Evolutionary conservation across 2,113 vertebrate species (phyloP), one percentile per base, ranked within the genome.

Genomic region (Channa argus): DNA sequence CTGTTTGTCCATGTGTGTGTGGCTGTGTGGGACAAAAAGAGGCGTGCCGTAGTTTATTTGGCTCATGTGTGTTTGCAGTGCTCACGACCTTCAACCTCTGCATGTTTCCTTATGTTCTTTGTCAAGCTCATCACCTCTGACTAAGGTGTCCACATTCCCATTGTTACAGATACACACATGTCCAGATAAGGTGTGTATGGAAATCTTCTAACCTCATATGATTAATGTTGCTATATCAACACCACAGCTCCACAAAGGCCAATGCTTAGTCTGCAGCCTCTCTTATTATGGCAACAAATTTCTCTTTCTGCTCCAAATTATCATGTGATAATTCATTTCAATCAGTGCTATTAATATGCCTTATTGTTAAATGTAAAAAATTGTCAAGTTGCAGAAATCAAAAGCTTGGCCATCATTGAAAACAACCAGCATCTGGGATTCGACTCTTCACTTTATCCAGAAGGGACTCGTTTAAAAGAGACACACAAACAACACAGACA

Each of bases 141-240:
- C 38, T 38, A n/a, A 13, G 10, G 43, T 11, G 43, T 44, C 41
- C 61, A n/a, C 24, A 61, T 46, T 52, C 2, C 47, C 53, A 55
- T 51, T 15, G 15, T 7, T 41, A 63, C 61, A 79, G 7, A 24
- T 24, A 60, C 73, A 15, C 47, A 70, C 37, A 64, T 47, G 39
- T 14, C 55, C 1, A 38, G 51, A 64, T 53, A 37, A 24, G 55
- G 4, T 7, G 4, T 44, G 59, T 8, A 45, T 52, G 56, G 46
- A 66, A 79, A 75, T 65, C 66, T 67, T 54, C 60, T 34, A 62
- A 56, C 44, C 45, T 63, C 8, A 63, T 10, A 41, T 68, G 63
- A 77, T 63, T 61, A 60, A 58, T 44, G 67, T 75, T 72, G 58
- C 82, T 60, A 46, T 69, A 73, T 60, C 52, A 67, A 80, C 67